phyloP scores from a whole-genome alignment of 2,888 invertebrate species.

The Geophilus truncorum region DNA sequence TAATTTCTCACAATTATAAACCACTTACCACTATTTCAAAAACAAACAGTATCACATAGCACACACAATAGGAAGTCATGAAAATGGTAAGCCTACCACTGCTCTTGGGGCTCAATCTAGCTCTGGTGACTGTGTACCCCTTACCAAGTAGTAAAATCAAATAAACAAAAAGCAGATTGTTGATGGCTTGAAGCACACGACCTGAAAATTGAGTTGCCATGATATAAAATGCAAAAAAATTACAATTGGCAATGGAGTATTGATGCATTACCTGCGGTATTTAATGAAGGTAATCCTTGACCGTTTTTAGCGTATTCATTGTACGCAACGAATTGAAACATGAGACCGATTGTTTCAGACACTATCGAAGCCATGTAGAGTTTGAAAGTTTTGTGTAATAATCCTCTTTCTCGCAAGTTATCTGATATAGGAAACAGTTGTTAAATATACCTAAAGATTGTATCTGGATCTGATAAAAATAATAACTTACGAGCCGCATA shows the following conservation, averaged over 20 bases:
- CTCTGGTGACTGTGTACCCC: slow-evolving; percentile 85
- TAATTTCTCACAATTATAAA: neutral
- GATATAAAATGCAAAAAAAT: neutral
- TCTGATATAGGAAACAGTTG: neutral
- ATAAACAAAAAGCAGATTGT: slow-evolving; percentile 70
- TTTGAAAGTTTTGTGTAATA: slow-evolving; percentile 84
- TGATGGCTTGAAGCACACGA: slow-evolving; percentile 64
- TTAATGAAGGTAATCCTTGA: slow-evolving; percentile 52
- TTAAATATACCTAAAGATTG: neutral
- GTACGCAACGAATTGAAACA: slow-evolving; percentile 65
- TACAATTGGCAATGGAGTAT: neutral
- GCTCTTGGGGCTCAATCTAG: slow-evolving; percentile 65
- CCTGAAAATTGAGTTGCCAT: slow-evolving; percentile 51
- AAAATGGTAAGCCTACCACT: slow-evolving; percentile 73
- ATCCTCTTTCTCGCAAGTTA: slow-evolving; percentile 54
- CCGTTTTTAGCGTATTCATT: slow-evolving; percentile 74
- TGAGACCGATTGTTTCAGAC: slow-evolving; percentile 62
- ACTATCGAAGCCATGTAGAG: slow-evolving; percentile 68
- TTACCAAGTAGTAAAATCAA: slow-evolving; percentile 77
- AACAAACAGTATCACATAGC: slow-evolving; percentile 69
- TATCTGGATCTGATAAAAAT: too few species aligned
- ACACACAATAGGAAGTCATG: slow-evolving; percentile 67
- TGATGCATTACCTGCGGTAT: neutral
- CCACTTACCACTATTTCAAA: slow-evolving; percentile 67
- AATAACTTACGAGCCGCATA: neutral